phyloP scores from a whole-genome alignment of 2,113 vertebrate species.

The Dascyllus trimaculatus region DNA sequence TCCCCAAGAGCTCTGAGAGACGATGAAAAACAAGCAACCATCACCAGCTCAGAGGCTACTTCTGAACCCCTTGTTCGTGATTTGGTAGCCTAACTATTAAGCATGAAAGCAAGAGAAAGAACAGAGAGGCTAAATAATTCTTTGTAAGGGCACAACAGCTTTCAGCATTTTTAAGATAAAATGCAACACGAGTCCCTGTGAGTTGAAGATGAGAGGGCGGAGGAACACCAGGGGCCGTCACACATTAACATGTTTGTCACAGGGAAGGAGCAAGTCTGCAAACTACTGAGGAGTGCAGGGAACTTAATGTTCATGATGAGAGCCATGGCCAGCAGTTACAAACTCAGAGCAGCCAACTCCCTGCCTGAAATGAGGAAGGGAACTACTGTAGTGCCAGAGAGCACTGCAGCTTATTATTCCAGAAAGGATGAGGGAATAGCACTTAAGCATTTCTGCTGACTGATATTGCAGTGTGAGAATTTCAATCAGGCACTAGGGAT shows the following conservation, averaged over 20 bases:
- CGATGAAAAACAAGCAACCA: conserved; percentile 34
- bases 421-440: conserved; percentile 65
- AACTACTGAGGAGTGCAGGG: conserved; percentile 30
- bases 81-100: conserved; percentile 18
- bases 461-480: conserved; percentile 65
- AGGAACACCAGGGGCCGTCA: conserved; percentile 29
- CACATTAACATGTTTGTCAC: conserved; percentile 54
- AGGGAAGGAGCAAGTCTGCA: conserved; percentile 8
- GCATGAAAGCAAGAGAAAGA: conserved; percentile 8
- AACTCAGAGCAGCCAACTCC: conserved; percentile 16
- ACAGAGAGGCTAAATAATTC: conserved; percentile 30
- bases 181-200: conserved; percentile 4
- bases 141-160: conserved; percentile 47
- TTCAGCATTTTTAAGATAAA: conserved; percentile 46
- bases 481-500: conserved; percentile 67
- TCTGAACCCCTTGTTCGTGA: conserved; percentile 13
- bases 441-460: conserved; percentile 69
- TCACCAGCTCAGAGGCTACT: conserved; percentile 13
- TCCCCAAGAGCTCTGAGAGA: conserved; percentile 18
- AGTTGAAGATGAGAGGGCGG: conserved; percentile 40
- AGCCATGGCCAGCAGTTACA: conserved; percentile 43
- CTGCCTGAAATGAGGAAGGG: conserved; percentile 52
- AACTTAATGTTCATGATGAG: conserved; percentile 13
- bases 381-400: conserved; percentile 52
- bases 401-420: conserved; percentile 67